phyloP scores from a whole-genome alignment of 2,797 vertebrate genomes.

The Karalla daura region DNA sequence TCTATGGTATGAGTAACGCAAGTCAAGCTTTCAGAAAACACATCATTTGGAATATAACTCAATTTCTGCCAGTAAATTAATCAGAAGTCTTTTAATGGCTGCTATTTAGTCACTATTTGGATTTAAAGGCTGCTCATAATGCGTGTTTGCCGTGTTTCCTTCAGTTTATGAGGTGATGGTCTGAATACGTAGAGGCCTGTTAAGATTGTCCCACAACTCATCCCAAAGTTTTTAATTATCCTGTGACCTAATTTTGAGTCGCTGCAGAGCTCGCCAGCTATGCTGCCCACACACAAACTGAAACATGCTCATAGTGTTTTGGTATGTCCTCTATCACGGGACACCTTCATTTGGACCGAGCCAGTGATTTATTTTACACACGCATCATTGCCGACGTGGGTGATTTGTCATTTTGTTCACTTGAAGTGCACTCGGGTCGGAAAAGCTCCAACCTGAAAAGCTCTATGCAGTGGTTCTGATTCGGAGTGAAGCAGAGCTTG shows the following conservation, averaged over 20 bases:
- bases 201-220: not conserved
- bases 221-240: conserved; percentile 11
- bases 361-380: not conserved
- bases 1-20: too few relatives aligned
- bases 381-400: not conserved
- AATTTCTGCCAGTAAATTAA: too few relatives aligned
- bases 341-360: not conserved
- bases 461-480: too few relatives aligned
- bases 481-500: conserved; percentile 5
- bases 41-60: too few relatives aligned
- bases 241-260: conserved; percentile 16
- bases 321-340: not conserved
- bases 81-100: too few relatives aligned
- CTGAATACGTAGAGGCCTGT: not conserved
- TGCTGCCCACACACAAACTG: not conserved
- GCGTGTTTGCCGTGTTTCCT: not conserved
- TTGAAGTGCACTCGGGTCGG: not conserved
- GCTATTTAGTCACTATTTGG: too few relatives aligned
- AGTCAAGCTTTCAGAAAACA: too few relatives aligned
- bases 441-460: not conserved
- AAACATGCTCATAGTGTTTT: not conserved
- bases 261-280: not conserved
- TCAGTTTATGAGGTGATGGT: not conserved
- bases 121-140: not conserved
- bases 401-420: not conserved